phyloP scores from a whole-genome alignment of 2,797 vertebrate species.

The Botia kubotai region DNA sequence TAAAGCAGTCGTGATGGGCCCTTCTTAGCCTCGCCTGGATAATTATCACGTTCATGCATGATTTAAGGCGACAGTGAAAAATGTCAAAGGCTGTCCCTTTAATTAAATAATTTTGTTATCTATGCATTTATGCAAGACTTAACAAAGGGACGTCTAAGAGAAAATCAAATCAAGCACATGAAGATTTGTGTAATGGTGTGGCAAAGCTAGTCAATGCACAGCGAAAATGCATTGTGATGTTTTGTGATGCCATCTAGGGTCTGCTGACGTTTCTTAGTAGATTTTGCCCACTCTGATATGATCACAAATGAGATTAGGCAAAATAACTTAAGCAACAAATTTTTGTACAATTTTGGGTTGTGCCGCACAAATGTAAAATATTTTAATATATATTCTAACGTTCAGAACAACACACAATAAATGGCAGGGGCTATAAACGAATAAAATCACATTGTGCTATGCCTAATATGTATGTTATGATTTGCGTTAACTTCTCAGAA shows the following conservation, averaged over 20 bases:
- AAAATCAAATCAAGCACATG: conserved; percentile 67
- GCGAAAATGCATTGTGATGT: background rate
- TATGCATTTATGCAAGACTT: conserved; percentile 81
- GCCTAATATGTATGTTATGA: background rate
- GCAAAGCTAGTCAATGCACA: conserved; percentile 26
- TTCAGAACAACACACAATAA: too few species aligned
- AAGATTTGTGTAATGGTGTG: conserved; percentile 62
- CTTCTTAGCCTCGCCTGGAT: conserved; percentile 76
- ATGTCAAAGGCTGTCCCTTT: conserved; percentile 74
- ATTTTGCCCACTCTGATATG: background rate
- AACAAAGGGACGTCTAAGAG: conserved; percentile 69
- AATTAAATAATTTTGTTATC: conserved; percentile 76
- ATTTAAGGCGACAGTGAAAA: conserved; percentile 80
- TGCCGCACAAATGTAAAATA: too few species aligned
- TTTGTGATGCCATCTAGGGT: conserved; percentile 18
- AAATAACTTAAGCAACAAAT: too few species aligned
- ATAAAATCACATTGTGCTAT: background rate
- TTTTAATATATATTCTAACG: too few species aligned
- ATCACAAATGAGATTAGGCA: too few species aligned
- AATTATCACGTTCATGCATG: conserved; percentile 83
- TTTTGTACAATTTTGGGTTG: too few species aligned
- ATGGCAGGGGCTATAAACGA: too few species aligned
- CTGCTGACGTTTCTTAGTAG: background rate
- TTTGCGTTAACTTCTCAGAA: background rate
- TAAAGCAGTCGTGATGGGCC: conserved; percentile 80